Evolutionary conservation across 1,140 invertebrate genomes (phyloP), one percentile per base, ranked within the genome.

Genomic region (Drosophila pruinosa): DNA sequence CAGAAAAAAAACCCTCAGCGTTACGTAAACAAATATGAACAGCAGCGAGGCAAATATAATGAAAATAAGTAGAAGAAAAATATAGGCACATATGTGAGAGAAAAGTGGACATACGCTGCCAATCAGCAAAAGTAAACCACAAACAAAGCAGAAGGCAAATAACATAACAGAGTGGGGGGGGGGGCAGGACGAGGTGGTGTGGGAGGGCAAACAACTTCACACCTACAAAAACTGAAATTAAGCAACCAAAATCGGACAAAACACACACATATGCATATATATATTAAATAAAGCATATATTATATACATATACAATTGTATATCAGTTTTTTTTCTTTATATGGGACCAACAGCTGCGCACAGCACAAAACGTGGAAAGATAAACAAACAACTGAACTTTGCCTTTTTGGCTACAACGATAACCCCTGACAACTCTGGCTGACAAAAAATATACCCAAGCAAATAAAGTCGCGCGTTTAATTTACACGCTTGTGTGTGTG

Each of bases 61-160:
- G 47, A 52, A 53, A 61, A 61, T 61, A 61, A 38, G 54, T 61
- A 34, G 26, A 62, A 41, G 38, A 36, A 59, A 58, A 63, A 63
- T 56, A 39, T 64, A 54, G 38, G 53, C n/a, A 48, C 43, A 64
- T 45, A 31, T 57, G 39, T 45, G 52, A 17, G 24, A 17, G 50
- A 53, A 76, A 64, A 36, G 53, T 58, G 62, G 53, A 72, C 61
- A 82, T 62, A 72, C 56, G 77, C 82, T 88, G 82, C 79, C 81
- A 85, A 85, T 85, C 81, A 86, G 65, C 59, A 65, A 61, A 70
- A 85, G 69, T 70, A 77, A 80, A 69, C 81, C 77, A 74, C 76
- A 85, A 72, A 79, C 67, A 65, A 74, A 41, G 61, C 64, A 50
- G 14, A 69, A 53, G 59, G 59, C 68, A 80, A 83, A 83, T 73